These are phyloP conservation scores for Megamerina dolium DNA, from an alignment of 2,888 invertebrate genomes.

Conservation along the genomic window DNA sequence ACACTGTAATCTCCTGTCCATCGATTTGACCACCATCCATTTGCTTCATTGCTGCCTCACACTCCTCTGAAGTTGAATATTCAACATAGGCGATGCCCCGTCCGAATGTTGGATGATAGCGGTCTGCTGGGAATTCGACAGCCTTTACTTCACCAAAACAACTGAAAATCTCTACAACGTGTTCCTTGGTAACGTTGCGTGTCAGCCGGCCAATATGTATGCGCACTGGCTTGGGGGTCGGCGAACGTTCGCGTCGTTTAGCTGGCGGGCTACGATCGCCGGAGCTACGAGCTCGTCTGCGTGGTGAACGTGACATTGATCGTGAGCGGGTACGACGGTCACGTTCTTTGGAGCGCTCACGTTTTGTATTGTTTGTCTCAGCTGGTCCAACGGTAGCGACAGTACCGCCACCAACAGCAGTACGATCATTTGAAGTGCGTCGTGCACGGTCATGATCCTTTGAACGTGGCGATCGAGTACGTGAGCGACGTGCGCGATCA, in stretches of 20 bases:
- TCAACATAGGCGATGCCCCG: slow-evolving; percentile 94
- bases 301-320: slow-evolving; percentile 48
- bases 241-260: slow-evolving; percentile 73
- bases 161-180: slow-evolving; percentile 86
- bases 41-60: slow-evolving; percentile 97
- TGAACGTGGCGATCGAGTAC: slow-evolving; percentile 8
- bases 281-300: slow-evolving; percentile 62
- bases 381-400: slow-evolving; percentile 3
- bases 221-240: slow-evolving; percentile 84
- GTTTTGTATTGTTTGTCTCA: slow-evolving; percentile 27
- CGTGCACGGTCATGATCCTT: slow-evolving; percentile 28
- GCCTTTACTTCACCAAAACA: slow-evolving; percentile 78
- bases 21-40: slow-evolving; percentile 99
- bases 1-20: slow-evolving; percentile 91
- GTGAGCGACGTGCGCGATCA: slow-evolving; percentile 21
- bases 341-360: slow-evolving; percentile 34
- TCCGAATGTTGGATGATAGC: slow-evolving; percentile 81
- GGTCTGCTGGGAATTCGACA: slow-evolving; percentile 85
- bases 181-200: slow-evolving; percentile 86
- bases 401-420: slow-evolving; percentile 7
- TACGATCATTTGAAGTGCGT: slow-evolving; percentile 16
- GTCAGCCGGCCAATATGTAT: slow-evolving; percentile 92
- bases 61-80: slow-evolving; percentile 87
- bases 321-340: slow-evolving; percentile 42
- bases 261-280: slow-evolving; percentile 73